Percentiles rank a stretch among this genome's conserved stretches.
phyloP scores from a whole-genome alignment of 2,113 vertebrate species.

The Pygoscelis antarcticus region DNA sequence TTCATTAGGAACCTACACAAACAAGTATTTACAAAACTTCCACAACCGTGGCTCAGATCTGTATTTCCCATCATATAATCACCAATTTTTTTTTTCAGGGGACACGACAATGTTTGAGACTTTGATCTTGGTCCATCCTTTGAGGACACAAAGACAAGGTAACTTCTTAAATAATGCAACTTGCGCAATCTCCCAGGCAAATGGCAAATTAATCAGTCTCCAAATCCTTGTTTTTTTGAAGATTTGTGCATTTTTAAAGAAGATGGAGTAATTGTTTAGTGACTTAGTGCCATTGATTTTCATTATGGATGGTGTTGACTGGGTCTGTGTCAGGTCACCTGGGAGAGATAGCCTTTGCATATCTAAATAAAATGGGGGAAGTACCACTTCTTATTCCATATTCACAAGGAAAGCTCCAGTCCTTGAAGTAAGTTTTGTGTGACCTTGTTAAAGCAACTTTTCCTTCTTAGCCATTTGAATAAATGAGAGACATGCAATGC shows the following conservation, averaged over 20 bases:
- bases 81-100: background rate
- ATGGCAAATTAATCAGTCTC: constrained; percentile 84
- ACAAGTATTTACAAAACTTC: background rate
- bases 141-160: constrained; percentile 37
- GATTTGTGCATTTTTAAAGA: constrained; percentile 84
- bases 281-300: constrained; percentile 87
- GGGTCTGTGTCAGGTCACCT: constrained; percentile 79
- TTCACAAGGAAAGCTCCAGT: constrained; percentile 49
- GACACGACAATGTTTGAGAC: background rate
- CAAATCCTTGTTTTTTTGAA: constrained; percentile 76
- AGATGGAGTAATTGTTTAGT: constrained; percentile 85
- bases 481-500: background rate
- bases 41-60: background rate
- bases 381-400: constrained; percentile 65
- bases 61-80: constrained; percentile 31
- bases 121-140: constrained; percentile 69
- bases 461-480: background rate
- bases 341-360: constrained; percentile 79
- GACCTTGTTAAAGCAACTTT: constrained; percentile 58
- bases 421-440: constrained; percentile 60
- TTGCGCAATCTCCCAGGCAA: constrained; percentile 75
- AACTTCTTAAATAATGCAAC: constrained; percentile 78
- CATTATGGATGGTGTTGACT: constrained; percentile 82
- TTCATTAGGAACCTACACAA: background rate
- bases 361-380: constrained; percentile 76